Percentiles rank a stretch among this genome's conserved stretches.
phyloP scores from a whole-genome alignment of 2,113 vertebrate species.

The Callipepla californica region DNA sequence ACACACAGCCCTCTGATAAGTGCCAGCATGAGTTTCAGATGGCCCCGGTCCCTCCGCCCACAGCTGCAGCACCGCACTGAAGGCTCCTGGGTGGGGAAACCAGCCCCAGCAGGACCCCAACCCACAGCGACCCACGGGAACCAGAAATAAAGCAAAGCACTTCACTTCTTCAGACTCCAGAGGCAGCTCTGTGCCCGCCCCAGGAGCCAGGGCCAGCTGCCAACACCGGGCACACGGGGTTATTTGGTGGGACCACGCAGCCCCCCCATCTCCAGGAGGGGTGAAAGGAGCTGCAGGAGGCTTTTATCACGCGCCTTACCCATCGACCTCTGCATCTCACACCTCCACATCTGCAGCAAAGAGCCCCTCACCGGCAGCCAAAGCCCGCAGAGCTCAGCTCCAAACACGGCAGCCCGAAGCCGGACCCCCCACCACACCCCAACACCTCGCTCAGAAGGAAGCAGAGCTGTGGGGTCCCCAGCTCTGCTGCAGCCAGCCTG shows the following conservation, averaged over 20 bases:
- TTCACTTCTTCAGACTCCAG: not conserved
- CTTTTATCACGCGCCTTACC: not conserved
- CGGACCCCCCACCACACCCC: not conserved
- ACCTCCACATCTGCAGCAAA: not conserved
- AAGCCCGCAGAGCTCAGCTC: too few species aligned
- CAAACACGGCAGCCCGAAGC: too few species aligned
- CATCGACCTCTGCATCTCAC: not conserved
- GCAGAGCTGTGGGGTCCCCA: not conserved
- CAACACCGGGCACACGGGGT: not conserved
- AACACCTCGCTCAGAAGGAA: rapidly evolving
- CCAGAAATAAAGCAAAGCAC: not conserved
- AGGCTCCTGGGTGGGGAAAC: not conserved
- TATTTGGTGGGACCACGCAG: not conserved
- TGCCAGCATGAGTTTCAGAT: not conserved
- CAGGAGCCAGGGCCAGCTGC: not conserved
- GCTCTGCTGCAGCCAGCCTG: not conserved
- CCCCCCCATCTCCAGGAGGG: too few species aligned
- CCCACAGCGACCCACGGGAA: not conserved
- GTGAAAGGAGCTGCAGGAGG: too few species aligned
- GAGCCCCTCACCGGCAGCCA: too few species aligned
- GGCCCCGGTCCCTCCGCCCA: not conserved
- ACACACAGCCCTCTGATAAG: not conserved
- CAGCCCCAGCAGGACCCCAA: not conserved
- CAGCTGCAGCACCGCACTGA: not conserved
- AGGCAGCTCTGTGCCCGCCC: not conserved